Conservation (phyloP, 2,113 vertebrate species). For the Sander vitreus region DNA sequence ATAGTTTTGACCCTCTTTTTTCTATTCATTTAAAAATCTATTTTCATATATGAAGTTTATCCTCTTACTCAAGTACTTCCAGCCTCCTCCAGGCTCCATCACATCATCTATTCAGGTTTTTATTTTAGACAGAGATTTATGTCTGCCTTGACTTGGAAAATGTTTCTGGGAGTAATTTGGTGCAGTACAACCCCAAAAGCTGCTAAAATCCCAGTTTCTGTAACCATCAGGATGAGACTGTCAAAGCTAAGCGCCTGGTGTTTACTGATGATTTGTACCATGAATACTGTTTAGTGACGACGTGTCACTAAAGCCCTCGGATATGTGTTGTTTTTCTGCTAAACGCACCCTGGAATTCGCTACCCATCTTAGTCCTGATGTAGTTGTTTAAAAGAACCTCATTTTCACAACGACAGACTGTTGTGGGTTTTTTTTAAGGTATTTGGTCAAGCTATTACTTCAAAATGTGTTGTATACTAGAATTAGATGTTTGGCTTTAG, state of each 20-base stretch:
- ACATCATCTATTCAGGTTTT: conserved; percentile 40
- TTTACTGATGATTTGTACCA: conserved; percentile 18
- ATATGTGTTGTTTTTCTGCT: conserved; percentile 10
- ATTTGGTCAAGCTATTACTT: conserved; percentile 6
- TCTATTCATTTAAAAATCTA: conserved; percentile 17
- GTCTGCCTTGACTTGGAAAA: conserved; percentile 23
- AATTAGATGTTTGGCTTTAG: conserved; percentile 28
- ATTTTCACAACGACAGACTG: not conserved
- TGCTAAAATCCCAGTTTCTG: conserved; percentile 32
- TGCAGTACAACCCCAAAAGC: conserved; percentile 22
- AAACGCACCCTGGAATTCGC: not conserved
- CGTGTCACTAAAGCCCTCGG: not conserved
- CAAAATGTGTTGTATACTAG: not conserved
- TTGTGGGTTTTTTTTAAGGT: not conserved
- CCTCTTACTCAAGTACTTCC: conserved; percentile 15
- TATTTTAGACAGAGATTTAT: conserved; percentile 34
- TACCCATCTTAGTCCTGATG: not conserved
- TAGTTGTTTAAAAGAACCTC: not conserved
- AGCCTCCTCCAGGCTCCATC: conserved; percentile 39
- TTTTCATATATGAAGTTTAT: conserved; percentile 33
- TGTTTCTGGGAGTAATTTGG: conserved; percentile 28
- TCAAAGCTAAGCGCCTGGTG: conserved; percentile 13
- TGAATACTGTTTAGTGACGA: not conserved
- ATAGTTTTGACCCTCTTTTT: conserved; percentile 12
- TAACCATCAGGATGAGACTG: conserved; percentile 16